A percentile compares a stretch with the other conserved stretches of the same genome.
phyloP scores from a whole-genome alignment of 2,888 invertebrate genomes.

The Tipula lateralis region DNA sequence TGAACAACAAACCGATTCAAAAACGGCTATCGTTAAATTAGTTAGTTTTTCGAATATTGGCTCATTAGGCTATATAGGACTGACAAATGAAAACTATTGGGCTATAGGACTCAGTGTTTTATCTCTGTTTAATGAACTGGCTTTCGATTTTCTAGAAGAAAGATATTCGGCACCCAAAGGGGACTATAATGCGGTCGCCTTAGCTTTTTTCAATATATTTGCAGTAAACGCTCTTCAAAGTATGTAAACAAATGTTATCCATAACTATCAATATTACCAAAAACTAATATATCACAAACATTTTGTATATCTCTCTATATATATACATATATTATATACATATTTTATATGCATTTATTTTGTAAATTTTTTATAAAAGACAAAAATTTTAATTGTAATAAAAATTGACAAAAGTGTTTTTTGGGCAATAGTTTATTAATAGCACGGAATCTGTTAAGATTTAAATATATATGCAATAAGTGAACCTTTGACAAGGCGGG shows the following conservation, averaged over 20 bases:
- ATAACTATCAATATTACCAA: not conserved
- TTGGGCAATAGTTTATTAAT: not conserved
- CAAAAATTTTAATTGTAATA: not conserved
- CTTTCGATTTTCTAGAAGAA: conserved; percentile 27
- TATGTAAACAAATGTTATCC: not conserved
- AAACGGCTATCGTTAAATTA: not conserved
- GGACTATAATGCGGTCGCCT: conserved; percentile 32
- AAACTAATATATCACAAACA: not conserved
- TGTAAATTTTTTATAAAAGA: not conserved
- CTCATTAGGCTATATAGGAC: conserved; percentile 30
- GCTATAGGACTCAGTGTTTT: conserved; percentile 31
- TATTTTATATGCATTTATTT: not conserved
- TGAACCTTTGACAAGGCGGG: too few relatives aligned
- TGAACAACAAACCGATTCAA: not conserved
- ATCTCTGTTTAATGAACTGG: conserved; percentile 32
- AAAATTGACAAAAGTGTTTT: not conserved
- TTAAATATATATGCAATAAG: too few relatives aligned
- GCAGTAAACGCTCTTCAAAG: not conserved
- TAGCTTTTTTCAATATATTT: conserved; percentile 32
- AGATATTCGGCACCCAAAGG: conserved; percentile 30
- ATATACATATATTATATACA: not conserved
- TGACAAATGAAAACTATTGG: conserved; percentile 32
- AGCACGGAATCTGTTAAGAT: too few relatives aligned
- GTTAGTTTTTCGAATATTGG: conserved; percentile 30
- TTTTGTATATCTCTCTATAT: not conserved